Percentiles rank a stretch among this genome's conserved stretches.
phyloP scores from a whole-genome alignment of 2,113 vertebrate species.

The Corythornis cristatus region DNA sequence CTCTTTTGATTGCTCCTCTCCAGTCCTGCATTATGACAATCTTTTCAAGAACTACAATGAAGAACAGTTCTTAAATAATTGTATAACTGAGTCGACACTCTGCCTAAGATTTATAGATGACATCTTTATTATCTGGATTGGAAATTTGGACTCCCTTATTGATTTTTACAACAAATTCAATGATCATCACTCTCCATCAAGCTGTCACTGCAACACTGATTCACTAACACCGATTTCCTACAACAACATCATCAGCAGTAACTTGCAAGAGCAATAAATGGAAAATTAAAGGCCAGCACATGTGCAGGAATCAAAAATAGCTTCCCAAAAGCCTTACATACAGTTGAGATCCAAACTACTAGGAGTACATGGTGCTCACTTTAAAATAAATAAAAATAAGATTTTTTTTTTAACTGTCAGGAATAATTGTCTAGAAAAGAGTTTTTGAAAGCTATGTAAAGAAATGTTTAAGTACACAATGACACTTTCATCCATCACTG shows the following conservation, averaged over 20 bases:
- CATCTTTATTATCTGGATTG: background rate
- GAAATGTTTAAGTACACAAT: background rate
- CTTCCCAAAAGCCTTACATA: background rate
- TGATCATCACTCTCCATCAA: constrained; percentile 35
- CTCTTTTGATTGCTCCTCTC: background rate
- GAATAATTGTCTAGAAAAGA: background rate
- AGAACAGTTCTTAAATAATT: constrained; percentile 7
- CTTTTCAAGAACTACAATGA: background rate
- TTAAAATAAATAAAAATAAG: background rate
- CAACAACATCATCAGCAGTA: background rate
- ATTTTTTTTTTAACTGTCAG: background rate
- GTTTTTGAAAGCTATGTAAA: background rate
- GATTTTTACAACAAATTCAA: constrained; percentile 49
- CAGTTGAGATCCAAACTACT: background rate
- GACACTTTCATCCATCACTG: background rate
- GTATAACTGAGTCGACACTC: background rate
- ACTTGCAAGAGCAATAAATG: background rate
- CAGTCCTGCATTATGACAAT: background rate
- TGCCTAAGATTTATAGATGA: constrained; percentile 2
- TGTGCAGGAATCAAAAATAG: background rate
- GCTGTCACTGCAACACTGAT: background rate
- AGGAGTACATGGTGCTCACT: background rate
- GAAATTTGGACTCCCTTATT: constrained; percentile 18
- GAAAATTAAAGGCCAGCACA: background rate
- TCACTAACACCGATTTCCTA: background rate